These are phyloP conservation scores for Antrozous pallidus DNA, from an alignment of 2,797 vertebrate species.

Conservation along the genomic window DNA sequence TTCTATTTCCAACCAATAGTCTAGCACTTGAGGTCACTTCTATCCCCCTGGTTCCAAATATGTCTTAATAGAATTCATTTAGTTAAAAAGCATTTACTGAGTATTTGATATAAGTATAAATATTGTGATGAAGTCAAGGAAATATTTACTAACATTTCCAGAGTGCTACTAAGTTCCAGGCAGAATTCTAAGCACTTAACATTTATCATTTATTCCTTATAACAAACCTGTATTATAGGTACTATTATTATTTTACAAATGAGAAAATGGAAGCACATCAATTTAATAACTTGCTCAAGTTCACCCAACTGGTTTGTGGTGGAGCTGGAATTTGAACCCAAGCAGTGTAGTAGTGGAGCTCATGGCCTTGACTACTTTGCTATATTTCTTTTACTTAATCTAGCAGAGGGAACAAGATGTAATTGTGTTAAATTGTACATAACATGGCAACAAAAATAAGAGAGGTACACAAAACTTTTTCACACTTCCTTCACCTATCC, in stretches of 20 bases:
- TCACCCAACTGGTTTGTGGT: neutral
- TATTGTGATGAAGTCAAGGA: neutral
- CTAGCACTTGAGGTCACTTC: neutral
- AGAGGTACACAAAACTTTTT: neutral
- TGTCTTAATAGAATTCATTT: neutral
- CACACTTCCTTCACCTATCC: neutral
- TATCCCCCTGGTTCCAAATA: neutral
- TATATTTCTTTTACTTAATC: conserved; percentile 13
- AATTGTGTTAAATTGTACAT: conserved; percentile 1
- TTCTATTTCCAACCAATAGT: neutral
- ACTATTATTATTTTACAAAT: neutral
- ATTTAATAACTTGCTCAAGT: neutral
- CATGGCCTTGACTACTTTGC: neutral
- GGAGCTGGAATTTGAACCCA: neutral
- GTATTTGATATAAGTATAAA: neutral
- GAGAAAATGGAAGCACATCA: neutral
- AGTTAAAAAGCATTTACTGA: neutral
- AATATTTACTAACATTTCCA: neutral
- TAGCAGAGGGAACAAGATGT: neutral
- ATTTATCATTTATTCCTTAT: neutral
- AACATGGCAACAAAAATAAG: neutral
- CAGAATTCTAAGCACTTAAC: neutral
- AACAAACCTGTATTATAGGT: neutral
- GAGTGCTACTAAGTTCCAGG: neutral
- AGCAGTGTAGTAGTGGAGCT: neutral